Percentiles rank a stretch among this genome's conserved stretches.
phyloP scores from a whole-genome alignment of 2,113 vertebrate genomes.

The Anoplopoma fimbria region DNA sequence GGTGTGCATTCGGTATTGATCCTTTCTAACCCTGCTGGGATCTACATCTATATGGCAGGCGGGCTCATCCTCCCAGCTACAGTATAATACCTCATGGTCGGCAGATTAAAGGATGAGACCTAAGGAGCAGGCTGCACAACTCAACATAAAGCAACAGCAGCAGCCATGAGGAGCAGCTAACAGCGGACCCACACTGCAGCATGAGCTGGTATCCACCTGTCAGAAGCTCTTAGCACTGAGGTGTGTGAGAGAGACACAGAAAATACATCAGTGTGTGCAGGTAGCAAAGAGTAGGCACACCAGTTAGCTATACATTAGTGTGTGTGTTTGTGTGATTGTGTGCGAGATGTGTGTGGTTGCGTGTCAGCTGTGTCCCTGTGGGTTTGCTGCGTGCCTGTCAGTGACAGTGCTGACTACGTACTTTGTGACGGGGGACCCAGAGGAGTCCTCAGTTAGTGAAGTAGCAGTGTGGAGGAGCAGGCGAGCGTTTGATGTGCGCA shows the following conservation, averaged over 20 bases:
- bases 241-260: conserved; percentile 48
- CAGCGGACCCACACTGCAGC: conserved; percentile 53
- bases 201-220: conserved; percentile 69
- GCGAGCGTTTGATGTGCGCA: conserved; percentile 40
- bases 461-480: conserved; percentile 32
- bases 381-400: conserved; percentile 51
- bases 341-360: conserved; percentile 15
- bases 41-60: conserved; percentile 62
- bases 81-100: conserved; percentile 65
- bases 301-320: conserved; percentile 28
- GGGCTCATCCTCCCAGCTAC: conserved; percentile 65
- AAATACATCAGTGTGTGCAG: conserved; percentile 32
- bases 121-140: conserved; percentile 62
- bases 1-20: conserved; percentile 68
- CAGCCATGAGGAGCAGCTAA: conserved; percentile 71
- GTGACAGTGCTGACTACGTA: conserved; percentile 70
- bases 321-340: conserved; percentile 33
- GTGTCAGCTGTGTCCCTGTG: conserved; percentile 44
- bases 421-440: conserved; percentile 62
- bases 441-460: conserved; percentile 44
- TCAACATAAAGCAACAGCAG: conserved; percentile 63
- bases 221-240: conserved; percentile 56
- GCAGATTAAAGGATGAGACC: conserved; percentile 82
- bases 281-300: conserved; percentile 32
- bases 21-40: conserved; percentile 66